These are phyloP conservation scores for Ptychadena robeensis DNA, from an alignment of 2,797 vertebrate species.

Conservation along the genomic window DNA sequence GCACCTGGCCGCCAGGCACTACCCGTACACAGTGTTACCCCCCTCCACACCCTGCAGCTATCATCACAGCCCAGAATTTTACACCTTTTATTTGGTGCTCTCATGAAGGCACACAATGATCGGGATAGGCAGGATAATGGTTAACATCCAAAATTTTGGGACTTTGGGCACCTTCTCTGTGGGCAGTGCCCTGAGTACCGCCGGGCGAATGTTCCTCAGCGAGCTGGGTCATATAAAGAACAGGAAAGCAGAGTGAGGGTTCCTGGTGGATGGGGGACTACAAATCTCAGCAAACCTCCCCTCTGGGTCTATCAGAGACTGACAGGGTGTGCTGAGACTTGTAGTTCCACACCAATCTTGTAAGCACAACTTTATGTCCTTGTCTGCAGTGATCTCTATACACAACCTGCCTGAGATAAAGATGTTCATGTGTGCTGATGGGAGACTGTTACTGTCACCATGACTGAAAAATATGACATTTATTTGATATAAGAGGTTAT, in stretches of 20 bases:
- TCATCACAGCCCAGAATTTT: neutral
- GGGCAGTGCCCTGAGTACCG: too few species aligned
- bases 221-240: too few species aligned
- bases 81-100: neutral
- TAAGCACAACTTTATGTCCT: too few species aligned
- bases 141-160: neutral
- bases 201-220: too few species aligned
- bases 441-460: too few species aligned
- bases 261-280: neutral
- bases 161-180: too few species aligned
- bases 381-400: too few species aligned
- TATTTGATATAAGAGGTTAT: too few species aligned
- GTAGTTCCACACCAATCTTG: neutral
- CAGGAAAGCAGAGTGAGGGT: neutral
- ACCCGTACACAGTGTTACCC: neutral
- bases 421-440: too few species aligned
- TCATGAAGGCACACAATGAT: slow-evolving; percentile 49
- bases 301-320: too few species aligned
- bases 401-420: too few species aligned
- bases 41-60: slow-evolving; percentile 16
- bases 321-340: neutral
- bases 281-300: neutral
- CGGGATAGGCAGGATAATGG: neutral
- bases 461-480: too few species aligned
- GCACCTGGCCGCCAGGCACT: neutral